Conservation (phyloP, 2,797 vertebrate species). For the Enteromius afrohamiltoni region DNA sequence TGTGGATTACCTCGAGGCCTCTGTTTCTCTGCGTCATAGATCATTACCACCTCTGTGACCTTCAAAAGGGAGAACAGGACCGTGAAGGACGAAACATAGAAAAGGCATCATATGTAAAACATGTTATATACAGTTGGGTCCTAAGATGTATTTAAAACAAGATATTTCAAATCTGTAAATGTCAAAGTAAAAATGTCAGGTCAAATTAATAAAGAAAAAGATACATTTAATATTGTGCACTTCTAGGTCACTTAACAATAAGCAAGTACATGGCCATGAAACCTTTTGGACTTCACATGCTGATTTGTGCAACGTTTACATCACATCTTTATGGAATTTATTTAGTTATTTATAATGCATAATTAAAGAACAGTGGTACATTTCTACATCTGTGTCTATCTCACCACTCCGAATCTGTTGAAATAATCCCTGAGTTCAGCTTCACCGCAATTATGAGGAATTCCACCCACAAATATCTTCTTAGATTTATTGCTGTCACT, state of each 20-base stretch:
- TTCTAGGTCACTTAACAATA: neutral
- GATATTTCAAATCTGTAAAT: neutral
- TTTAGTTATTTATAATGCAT: neutral
- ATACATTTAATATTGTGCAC: neutral
- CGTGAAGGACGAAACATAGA: slow-evolving; percentile 6
- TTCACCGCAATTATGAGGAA: slow-evolving; percentile 99
- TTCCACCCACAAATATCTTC: slow-evolving; percentile 99
- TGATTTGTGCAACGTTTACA: neutral
- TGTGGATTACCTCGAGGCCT: slow-evolving; percentile 99
- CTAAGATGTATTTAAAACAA: neutral
- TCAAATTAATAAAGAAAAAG: neutral
- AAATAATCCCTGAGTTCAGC: slow-evolving; percentile 99
- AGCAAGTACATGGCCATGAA: neutral
- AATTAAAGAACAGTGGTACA: slow-evolving; percentile 1
- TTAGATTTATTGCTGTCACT: slow-evolving; percentile 99
- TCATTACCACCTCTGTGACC: slow-evolving; percentile 99
- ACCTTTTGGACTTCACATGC: neutral
- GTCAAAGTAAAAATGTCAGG: neutral
- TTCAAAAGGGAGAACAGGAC: slow-evolving; percentile 66
- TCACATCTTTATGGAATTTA: neutral
- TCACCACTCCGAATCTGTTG: slow-evolving; percentile 99
- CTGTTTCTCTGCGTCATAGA: slow-evolving; percentile 99
- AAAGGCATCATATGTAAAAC: slow-evolving; percentile 18
- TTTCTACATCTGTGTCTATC: slow-evolving; percentile 67
- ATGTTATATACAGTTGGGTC: neutral